phyloP scores from a whole-genome alignment of 2,113 vertebrate species.

The Aspiorhynchus laticeps region DNA sequence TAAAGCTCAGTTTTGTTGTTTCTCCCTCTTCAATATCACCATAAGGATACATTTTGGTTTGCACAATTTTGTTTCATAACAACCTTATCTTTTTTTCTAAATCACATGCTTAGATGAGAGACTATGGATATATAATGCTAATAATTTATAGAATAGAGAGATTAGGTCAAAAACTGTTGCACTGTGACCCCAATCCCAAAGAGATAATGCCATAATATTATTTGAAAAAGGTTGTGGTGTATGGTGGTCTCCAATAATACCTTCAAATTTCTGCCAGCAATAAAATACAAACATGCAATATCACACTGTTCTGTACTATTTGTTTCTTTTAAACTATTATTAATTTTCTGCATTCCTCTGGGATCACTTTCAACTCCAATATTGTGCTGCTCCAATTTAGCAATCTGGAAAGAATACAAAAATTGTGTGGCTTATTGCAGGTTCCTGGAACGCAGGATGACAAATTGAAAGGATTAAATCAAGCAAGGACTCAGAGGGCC shows the following conservation, averaged over 20 bases:
- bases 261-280: slow-evolving; percentile 6
- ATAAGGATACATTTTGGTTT: not conserved
- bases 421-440: slow-evolving; percentile 64
- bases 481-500: slow-evolving; percentile 59
- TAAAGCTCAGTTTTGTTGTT: not conserved
- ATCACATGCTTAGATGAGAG: not conserved
- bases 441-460: slow-evolving; percentile 64
- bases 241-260: not conserved
- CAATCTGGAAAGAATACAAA: slow-evolving; percentile 61
- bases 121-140: not conserved
- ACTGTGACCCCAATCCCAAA: not conserved
- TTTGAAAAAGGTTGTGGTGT: slow-evolving; percentile 1
- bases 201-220: not conserved
- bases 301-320: not conserved
- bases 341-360: slow-evolving; percentile 37
- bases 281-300: slow-evolving; percentile 36
- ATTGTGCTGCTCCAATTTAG: slow-evolving; percentile 59
- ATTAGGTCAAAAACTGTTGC: not conserved
- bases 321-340: slow-evolving; percentile 45
- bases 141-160: not conserved
- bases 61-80: not conserved
- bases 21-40: not conserved
- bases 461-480: slow-evolving; percentile 75
- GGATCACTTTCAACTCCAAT: slow-evolving; percentile 24
- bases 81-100: not conserved